These are phyloP conservation scores for Sycobia sp. DNA, from an alignment of 1,140 invertebrate genomes.

Conservation along the genomic window DNA sequence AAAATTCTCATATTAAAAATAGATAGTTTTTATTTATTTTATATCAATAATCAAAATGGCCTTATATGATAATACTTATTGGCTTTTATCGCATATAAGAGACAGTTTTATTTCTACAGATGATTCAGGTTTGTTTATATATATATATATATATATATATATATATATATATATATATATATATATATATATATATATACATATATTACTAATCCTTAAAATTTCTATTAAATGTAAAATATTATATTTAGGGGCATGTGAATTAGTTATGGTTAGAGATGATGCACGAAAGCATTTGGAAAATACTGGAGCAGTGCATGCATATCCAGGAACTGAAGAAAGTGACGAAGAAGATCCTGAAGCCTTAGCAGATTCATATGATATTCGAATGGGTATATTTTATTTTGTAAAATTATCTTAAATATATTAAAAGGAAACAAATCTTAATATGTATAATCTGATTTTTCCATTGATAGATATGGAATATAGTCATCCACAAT, in stretches of 20 bases:
- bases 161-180: background rate
- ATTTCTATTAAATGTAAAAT: background rate
- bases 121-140: constrained; percentile 74
- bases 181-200: too few species aligned
- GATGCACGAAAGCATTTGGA: constrained; percentile 69
- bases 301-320: constrained; percentile 63
- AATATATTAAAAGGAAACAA: background rate
- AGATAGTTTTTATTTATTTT: too few species aligned
- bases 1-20: too few species aligned
- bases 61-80: constrained; percentile 89
- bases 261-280: constrained; percentile 79
- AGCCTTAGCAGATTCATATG: constrained; percentile 69
- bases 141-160: constrained; percentile 9
- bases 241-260: constrained; percentile 68
- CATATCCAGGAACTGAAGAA: constrained; percentile 77
- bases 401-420: background rate
- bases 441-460: background rate
- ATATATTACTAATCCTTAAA: too few species aligned
- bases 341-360: constrained; percentile 77
- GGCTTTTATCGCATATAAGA: constrained; percentile 88
- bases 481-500: constrained; percentile 68
- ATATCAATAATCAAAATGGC: constrained; percentile 70
- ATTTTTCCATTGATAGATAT: constrained; percentile 47
- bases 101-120: constrained; percentile 96
- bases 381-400: constrained; percentile 70